phyloP scores from a whole-genome alignment of 2,113 vertebrate genomes.

The Caranx ignobilis region DNA sequence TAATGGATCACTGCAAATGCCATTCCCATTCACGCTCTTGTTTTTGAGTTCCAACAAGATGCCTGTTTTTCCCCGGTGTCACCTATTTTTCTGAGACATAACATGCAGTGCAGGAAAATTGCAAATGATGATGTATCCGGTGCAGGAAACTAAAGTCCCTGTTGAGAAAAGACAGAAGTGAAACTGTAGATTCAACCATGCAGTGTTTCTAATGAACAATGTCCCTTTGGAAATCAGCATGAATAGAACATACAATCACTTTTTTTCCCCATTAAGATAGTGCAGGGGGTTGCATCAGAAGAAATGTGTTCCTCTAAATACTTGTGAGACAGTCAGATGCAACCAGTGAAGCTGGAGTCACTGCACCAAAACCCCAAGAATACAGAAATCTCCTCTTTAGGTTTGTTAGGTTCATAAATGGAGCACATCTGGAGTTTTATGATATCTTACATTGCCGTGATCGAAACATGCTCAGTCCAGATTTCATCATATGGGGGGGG shows the following conservation, averaged over 20 bases:
- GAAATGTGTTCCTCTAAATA: neutral
- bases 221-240: neutral
- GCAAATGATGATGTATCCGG: conserved; percentile 50
- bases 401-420: no score
- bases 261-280: neutral
- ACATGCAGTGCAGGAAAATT: conserved; percentile 15
- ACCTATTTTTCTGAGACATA: conserved; percentile 49
- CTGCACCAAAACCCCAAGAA: no score
- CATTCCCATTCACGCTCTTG: conserved; percentile 54
- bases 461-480: no score
- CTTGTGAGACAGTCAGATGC: neutral
- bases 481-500: no score
- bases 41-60: conserved; percentile 53
- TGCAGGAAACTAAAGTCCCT: conserved; percentile 31
- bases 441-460: no score
- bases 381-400: no score
- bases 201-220: neutral
- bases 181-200: neutral
- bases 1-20: conserved; percentile 71
- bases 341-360: neutral
- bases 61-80: conserved; percentile 36
- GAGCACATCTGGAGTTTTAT: no score
- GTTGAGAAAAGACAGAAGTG: conserved; percentile 14
- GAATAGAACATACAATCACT: neutral
- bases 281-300: neutral